These are phyloP conservation scores for Bothrops jararaca DNA, from an alignment of 2,113 vertebrate genomes.

Conservation along the genomic window DNA sequence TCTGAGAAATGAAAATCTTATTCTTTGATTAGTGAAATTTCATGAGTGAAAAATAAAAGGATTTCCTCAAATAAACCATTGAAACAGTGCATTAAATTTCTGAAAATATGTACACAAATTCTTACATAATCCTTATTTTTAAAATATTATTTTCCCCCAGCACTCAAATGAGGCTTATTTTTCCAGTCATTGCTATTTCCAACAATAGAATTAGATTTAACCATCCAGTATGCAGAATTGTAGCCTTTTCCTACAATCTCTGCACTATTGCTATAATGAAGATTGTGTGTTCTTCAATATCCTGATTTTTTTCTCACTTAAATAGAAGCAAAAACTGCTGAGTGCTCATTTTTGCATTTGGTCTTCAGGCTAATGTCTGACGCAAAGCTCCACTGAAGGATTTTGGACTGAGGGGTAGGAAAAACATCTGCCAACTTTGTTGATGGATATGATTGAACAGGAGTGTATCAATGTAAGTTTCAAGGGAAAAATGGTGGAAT, in stretches of 20 bases:
- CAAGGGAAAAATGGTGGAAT: neutral
- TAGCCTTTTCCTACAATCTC: neutral
- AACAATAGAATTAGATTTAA: neutral
- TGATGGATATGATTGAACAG: neutral
- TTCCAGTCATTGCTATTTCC: neutral
- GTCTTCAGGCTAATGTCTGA: neutral
- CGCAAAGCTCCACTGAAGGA: neutral
- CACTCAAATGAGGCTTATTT: neutral
- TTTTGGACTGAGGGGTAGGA: neutral
- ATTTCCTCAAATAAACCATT: neutral
- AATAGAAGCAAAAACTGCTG: neutral
- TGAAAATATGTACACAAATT: neutral
- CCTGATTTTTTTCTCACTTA: neutral
- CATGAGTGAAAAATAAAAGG: neutral
- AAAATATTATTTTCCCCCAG: neutral
- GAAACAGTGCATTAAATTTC: neutral
- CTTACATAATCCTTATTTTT: neutral
- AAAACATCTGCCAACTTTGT: neutral
- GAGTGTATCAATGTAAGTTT: neutral
- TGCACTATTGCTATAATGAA: neutral
- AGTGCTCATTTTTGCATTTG: neutral
- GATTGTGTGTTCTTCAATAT: neutral
- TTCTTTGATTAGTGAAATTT: neutral
- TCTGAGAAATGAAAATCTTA: neutral
- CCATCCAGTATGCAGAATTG: neutral